A percentile compares a stretch with the other conserved stretches of the same genome.
Conservation (phyloP, 92 coral and sea anemone species). For the Porites evermanni region DNA sequence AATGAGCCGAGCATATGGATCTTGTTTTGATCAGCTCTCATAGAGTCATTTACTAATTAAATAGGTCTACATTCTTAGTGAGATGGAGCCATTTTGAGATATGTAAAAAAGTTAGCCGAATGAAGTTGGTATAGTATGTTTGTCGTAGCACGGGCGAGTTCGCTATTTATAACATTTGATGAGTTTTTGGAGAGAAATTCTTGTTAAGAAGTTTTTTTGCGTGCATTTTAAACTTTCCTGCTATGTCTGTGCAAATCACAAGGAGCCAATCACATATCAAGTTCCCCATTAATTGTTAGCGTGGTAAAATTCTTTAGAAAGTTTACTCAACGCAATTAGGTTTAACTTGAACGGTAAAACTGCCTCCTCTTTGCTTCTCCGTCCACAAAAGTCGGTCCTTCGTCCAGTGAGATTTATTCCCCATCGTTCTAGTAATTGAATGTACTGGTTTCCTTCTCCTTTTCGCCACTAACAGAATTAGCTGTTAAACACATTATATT, state of each 20-base stretch:
- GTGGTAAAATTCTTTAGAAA: slow-evolving; percentile 30
- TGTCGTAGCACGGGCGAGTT: not conserved
- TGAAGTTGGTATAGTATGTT: no score
- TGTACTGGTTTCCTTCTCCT: slow-evolving; percentile 7
- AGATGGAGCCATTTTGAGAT: slow-evolving; percentile 8
- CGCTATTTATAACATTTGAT: slow-evolving; percentile 11
- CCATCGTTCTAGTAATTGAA: not conserved
- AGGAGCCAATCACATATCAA: slow-evolving; percentile 22
- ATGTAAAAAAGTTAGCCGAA: not conserved
- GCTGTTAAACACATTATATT: slow-evolving; percentile 43
- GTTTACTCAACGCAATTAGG: not conserved
- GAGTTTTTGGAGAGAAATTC: not conserved
- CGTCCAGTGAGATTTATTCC: not conserved
- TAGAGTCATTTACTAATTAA: slow-evolving; percentile 35
- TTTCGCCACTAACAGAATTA: not conserved
- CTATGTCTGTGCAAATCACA: slow-evolving; percentile 13
- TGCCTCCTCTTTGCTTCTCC: not conserved
- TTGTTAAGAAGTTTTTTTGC: slow-evolving; percentile 5
- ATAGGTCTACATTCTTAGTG: not conserved
- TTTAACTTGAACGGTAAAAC: not conserved
- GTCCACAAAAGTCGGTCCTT: not conserved
- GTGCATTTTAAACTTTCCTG: slow-evolving; percentile 24
- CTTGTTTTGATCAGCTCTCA: slow-evolving; percentile 8
- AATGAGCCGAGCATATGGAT: slow-evolving; percentile 31
- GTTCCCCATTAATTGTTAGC: slow-evolving; percentile 40